These are phyloP conservation scores for Fistularia tabacaria DNA, from an alignment of 2,797 vertebrate genomes.

Conservation along the genomic window DNA sequence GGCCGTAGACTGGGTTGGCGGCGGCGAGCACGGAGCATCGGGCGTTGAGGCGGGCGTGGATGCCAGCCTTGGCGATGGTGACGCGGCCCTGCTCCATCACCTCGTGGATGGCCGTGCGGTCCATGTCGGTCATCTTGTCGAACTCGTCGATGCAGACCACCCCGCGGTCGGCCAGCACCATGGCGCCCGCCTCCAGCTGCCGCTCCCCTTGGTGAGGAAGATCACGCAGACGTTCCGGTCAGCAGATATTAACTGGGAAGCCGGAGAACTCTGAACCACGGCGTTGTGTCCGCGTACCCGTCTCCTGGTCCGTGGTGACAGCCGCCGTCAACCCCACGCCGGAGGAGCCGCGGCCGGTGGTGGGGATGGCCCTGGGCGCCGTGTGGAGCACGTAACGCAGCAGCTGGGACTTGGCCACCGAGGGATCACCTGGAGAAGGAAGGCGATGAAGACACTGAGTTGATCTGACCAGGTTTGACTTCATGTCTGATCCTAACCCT, in stretches of 20 bases:
- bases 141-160: conserved; percentile 98
- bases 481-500: no score
- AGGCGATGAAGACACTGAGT: background rate
- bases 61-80: conserved; percentile 96
- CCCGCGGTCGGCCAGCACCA: conserved; percentile 93
- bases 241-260: background rate
- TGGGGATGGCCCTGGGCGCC: conserved; percentile 90
- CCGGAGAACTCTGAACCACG: no score
- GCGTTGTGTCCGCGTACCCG: conserved; percentile 73
- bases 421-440: conserved; percentile 85
- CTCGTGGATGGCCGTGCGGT: conserved; percentile 97
- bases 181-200: conserved; percentile 91
- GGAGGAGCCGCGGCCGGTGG: conserved; percentile 91
- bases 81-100: conserved; percentile 98
- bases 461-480: no score
- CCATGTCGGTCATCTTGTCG: conserved; percentile 97
- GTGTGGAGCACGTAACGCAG: conserved; percentile 91
- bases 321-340: conserved; percentile 94
- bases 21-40: conserved; percentile 95
- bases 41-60: conserved; percentile 96
- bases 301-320: conserved; percentile 95
- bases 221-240: background rate
- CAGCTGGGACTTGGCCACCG: conserved; percentile 95
- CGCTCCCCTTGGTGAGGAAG: conserved; percentile 79
- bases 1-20: conserved; percentile 93